Evolutionary conservation across 2,797 vertebrate genomes (phyloP).

Genomic region (Hoplostethus atlanticus): DNA sequence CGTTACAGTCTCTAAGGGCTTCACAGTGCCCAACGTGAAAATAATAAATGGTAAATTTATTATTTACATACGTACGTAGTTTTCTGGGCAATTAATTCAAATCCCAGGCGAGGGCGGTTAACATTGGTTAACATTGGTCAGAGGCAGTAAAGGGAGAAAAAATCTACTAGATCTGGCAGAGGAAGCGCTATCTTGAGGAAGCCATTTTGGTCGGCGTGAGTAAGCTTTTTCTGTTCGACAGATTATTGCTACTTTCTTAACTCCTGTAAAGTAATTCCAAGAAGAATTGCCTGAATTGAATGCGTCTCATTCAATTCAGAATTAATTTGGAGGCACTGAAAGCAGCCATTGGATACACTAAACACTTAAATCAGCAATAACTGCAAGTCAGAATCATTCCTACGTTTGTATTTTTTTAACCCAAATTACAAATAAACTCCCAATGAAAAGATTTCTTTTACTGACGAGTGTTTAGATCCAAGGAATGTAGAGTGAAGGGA

Average conservation of each 20-base stretch:
- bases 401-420: not conserved
- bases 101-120: not conserved
- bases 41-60: too few species aligned
- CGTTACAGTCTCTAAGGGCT: too few species aligned
- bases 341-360: too few species aligned
- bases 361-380: too few species aligned
- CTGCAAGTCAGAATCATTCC: too few species aligned
- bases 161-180: constrained; percentile 12
- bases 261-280: not conserved
- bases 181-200: constrained; percentile 67
- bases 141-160: constrained; percentile 1
- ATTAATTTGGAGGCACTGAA: not conserved
- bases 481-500: constrained; percentile 4
- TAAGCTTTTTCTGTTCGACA: constrained; percentile 76
- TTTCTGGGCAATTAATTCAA: not conserved
- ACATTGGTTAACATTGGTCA: not conserved
- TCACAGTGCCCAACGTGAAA: too few species aligned
- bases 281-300: not conserved
- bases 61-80: not conserved
- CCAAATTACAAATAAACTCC: not conserved
- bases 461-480: not conserved
- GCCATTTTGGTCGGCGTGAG: constrained; percentile 85
- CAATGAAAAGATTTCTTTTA: not conserved
- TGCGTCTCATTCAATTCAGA: not conserved
- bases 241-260: not conserved